Evolutionary conservation across 2,888 invertebrate genomes (phyloP), one percentile per base, ranked within the genome.

Genomic region (Elmis aenea): DNA sequence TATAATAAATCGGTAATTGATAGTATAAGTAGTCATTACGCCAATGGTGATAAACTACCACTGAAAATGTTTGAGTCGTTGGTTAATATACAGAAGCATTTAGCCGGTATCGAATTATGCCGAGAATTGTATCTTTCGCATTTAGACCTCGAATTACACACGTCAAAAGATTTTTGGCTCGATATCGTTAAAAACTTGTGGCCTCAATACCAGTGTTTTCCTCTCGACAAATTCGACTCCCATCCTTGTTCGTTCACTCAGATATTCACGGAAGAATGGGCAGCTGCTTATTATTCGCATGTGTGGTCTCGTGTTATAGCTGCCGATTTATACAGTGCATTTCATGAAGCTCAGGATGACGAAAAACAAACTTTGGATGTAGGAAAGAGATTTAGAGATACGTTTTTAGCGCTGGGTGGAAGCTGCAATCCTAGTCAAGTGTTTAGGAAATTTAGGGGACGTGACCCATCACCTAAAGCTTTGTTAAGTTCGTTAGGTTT

Each of bases 241-340:
- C 89, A 91, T 61, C 85, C 89, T 0, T 87, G 91, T 52, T 86
- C 90, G 0, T 87, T 94, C 64, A 76, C 79, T 0, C 80, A 83
- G 45, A 86, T 95, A 40, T 82, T 95, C 57, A 78, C 80, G 4
- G 88, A 86, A 41, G 83, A 86, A 53, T 87, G 84, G 79, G 84
- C 81, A 0, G 92, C 89, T 0, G 86, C 89, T 0, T 89, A 91
- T 61, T 96, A 86, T 62, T 81, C 88, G 33, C 76, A 81, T 57
- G 63, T 89, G 9, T 94, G 94, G 90, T 84, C 93, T 1, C 76
- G 75, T 58, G 83, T 95, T 77, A 75, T 94, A 28, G 94, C 94
- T 0, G 91, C 94, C 1, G 95, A 96, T 66, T 77, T 86, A 16
- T 91, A 83, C 61, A 83, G 84, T 59, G 86, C 89, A 28, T 94